Conservation (phyloP, 2,797 vertebrate genomes). For the Neomorphus geoffroyi region DNA sequence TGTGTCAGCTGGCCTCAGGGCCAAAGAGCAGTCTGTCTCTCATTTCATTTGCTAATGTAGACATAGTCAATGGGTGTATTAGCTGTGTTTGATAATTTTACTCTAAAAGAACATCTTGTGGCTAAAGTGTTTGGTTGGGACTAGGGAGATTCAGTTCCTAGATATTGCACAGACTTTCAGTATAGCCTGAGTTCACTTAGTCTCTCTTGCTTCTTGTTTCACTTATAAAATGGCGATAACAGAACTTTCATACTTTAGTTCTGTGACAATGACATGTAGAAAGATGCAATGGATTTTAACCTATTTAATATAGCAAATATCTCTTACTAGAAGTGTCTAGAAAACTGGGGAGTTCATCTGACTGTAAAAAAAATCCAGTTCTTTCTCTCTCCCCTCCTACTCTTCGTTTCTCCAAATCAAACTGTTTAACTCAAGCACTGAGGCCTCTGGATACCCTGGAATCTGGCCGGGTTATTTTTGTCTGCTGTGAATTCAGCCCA, state of each 20-base stretch:
- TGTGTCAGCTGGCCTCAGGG: neutral
- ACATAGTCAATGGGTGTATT: neutral
- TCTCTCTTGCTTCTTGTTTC: neutral
- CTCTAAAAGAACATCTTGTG: neutral
- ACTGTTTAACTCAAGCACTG: neutral
- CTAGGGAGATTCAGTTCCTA: neutral
- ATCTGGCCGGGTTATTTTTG: neutral
- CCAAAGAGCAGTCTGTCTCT: neutral
- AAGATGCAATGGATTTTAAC: neutral
- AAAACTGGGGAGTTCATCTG: neutral
- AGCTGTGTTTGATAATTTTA: neutral
- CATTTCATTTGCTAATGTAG: neutral
- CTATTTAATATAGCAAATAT: neutral
- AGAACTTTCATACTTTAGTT: neutral
- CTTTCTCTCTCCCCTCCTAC: accelerated
- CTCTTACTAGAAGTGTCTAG: neutral
- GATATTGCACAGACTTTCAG: neutral
- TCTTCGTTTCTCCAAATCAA: neutral
- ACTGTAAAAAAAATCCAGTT: neutral
- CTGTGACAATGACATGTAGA: neutral
- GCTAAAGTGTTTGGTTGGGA: neutral
- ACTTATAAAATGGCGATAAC: neutral
- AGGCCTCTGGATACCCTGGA: neutral
- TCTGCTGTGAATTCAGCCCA: constrained; percentile 3
- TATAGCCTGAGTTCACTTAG: neutral